Conservation (phyloP, 2,888 invertebrate species). For the Polydrusus pterygomalis region DNA sequence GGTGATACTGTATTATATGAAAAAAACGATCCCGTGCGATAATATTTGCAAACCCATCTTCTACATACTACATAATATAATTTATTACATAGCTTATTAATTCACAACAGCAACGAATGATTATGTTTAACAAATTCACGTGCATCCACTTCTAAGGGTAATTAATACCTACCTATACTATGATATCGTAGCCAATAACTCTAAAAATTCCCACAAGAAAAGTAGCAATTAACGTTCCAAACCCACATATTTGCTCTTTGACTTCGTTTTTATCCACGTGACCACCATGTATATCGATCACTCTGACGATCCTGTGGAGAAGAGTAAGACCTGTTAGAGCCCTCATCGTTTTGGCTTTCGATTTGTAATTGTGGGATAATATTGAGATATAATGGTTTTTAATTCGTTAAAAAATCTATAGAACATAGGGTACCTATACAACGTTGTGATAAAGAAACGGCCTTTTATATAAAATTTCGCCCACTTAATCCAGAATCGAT, state of each 20-base stretch:
- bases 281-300: conserved; percentile 55
- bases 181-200: conserved; percentile 22
- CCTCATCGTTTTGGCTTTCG: conserved; percentile 46
- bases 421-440: no score
- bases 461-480: no score
- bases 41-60: no score
- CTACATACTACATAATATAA: no score
- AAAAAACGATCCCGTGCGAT: no score
- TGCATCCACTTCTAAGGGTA: not conserved
- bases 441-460: no score
- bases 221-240: conserved; percentile 53
- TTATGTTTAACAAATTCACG: no score
- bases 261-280: conserved; percentile 50
- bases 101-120: no score
- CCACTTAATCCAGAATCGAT: no score
- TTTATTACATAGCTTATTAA: no score
- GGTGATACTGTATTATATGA: no score
- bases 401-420: not conserved
- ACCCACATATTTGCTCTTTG: conserved; percentile 45
- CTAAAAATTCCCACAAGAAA: conserved; percentile 54
- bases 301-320: conserved; percentile 25
- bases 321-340: conserved; percentile 46
- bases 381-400: conserved; percentile 33
- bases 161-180: no score
- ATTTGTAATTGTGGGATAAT: conserved; percentile 40